phyloP scores from a whole-genome alignment of 2,113 vertebrate species.

The Solea solea region DNA sequence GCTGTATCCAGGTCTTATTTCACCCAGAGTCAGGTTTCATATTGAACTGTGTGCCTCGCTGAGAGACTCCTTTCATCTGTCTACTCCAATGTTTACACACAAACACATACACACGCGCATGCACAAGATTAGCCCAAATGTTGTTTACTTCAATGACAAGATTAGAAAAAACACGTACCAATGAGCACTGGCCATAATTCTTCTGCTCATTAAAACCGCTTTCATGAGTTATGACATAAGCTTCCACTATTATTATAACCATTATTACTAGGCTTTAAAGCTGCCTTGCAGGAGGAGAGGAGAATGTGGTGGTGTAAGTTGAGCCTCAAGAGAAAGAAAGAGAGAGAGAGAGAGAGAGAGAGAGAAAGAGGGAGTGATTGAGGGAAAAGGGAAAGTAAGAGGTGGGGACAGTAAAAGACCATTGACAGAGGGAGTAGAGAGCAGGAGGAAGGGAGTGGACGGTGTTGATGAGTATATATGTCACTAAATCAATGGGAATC shows the following conservation, averaged over 20 bases:
- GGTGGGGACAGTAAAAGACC: constrained; percentile 61
- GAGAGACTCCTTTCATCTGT: constrained; percentile 59
- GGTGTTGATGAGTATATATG: constrained; percentile 81
- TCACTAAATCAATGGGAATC: constrained; percentile 86
- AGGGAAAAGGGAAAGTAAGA: constrained; percentile 33
- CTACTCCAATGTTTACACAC: constrained; percentile 69
- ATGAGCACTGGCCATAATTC: constrained; percentile 52
- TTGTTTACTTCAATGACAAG: constrained; percentile 60
- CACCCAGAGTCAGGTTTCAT: constrained; percentile 69
- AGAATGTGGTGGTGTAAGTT: constrained; percentile 52
- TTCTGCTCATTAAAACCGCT: constrained; percentile 45
- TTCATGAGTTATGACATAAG: constrained; percentile 66
- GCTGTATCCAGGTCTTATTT: constrained; percentile 55
- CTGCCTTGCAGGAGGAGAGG: constrained; percentile 59
- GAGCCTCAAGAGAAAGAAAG: constrained; percentile 36
- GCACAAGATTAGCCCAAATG: constrained; percentile 47
- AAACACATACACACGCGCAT: constrained; percentile 49
- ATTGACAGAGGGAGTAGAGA: constrained; percentile 54
- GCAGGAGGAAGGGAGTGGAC: constrained; percentile 52
- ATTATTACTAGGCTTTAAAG: constrained; percentile 75
- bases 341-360: constrained; percentile 26
- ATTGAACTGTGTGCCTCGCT: constrained; percentile 56
- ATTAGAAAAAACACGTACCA: constrained; percentile 49
- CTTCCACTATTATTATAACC: constrained; percentile 40
- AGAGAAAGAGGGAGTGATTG: constrained; percentile 31